These are phyloP conservation scores for Ctenomys sociabilis DNA, from an alignment of 2,113 vertebrate species.

Conservation along the genomic window DNA sequence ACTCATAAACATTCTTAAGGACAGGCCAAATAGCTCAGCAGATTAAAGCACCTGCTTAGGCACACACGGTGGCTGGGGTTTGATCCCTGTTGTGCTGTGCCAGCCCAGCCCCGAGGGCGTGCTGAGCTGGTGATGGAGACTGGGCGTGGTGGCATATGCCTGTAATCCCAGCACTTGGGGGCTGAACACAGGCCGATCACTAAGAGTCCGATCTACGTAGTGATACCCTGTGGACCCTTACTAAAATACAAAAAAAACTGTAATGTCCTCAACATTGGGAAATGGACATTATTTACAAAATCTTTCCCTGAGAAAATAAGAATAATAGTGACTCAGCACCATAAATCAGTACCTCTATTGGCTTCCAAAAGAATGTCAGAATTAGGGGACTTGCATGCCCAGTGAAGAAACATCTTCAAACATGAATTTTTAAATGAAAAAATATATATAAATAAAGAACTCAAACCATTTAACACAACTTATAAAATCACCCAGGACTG, in stretches of 20 bases:
- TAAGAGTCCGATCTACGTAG: too few relatives aligned
- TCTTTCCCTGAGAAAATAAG: neutral
- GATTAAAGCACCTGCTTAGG: too few relatives aligned
- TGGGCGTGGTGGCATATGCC: too few relatives aligned
- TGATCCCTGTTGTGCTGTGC: too few relatives aligned
- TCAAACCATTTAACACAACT: neutral
- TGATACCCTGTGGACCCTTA: too few relatives aligned
- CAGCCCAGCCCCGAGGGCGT: too few relatives aligned
- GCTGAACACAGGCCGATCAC: too few relatives aligned
- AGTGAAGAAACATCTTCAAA: neutral
- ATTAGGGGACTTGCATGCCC: neutral
- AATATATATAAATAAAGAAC: neutral
- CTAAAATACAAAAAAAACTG: too few relatives aligned
- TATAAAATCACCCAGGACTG: slow-evolving; percentile 7
- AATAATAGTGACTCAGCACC: neutral
- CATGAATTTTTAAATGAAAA: neutral
- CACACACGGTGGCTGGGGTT: too few relatives aligned
- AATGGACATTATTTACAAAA: neutral
- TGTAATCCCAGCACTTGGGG: too few relatives aligned
- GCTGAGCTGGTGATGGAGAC: too few relatives aligned
- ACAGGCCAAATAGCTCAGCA: too few relatives aligned
- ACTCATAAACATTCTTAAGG: neutral
- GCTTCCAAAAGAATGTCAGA: neutral
- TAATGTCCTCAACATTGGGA: neutral
- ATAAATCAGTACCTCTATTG: neutral